Conservation (phyloP, 1,140 invertebrate species). For the Pissodes strobi region DNA sequence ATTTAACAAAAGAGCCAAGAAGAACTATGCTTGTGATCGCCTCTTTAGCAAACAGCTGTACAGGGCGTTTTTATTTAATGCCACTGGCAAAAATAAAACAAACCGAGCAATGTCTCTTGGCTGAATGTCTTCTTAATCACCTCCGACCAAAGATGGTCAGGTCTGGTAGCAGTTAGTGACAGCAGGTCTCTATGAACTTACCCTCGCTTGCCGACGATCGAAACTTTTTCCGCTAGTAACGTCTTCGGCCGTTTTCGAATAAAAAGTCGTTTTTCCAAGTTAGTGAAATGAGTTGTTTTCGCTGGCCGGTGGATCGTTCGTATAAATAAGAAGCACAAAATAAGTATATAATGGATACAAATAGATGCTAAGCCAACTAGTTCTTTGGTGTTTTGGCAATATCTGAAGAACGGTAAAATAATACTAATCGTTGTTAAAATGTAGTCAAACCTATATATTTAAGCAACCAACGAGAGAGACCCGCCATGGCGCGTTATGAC, state of each 20-base stretch:
- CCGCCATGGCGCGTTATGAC: no score
- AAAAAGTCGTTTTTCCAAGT: slow-evolving; percentile 52
- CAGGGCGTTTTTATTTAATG: slow-evolving; percentile 2
- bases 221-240: slow-evolving; percentile 49
- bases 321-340: neutral
- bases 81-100: slow-evolving; percentile 15
- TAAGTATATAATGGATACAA: no score
- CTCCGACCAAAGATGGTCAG: slow-evolving; percentile 50
- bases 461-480: no score
- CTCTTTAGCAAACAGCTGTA: neutral
- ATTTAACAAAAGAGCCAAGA: no score
- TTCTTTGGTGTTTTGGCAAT: no score
- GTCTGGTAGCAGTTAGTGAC: slow-evolving; percentile 44
- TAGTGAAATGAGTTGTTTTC: slow-evolving; percentile 38
- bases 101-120: slow-evolving; percentile 21
- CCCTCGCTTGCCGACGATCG: slow-evolving; percentile 49
- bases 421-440: no score
- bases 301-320: neutral
- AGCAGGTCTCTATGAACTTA: slow-evolving; percentile 50
- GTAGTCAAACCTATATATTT: no score
- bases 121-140: slow-evolving; percentile 41
- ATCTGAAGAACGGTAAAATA: no score
- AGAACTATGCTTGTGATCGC: no score
- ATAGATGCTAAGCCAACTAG: no score
- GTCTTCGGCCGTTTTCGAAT: slow-evolving; percentile 47